These are phyloP conservation scores for Perithous albicinctus DNA, from an alignment of 2,888 invertebrate genomes.

Conservation along the genomic window DNA sequence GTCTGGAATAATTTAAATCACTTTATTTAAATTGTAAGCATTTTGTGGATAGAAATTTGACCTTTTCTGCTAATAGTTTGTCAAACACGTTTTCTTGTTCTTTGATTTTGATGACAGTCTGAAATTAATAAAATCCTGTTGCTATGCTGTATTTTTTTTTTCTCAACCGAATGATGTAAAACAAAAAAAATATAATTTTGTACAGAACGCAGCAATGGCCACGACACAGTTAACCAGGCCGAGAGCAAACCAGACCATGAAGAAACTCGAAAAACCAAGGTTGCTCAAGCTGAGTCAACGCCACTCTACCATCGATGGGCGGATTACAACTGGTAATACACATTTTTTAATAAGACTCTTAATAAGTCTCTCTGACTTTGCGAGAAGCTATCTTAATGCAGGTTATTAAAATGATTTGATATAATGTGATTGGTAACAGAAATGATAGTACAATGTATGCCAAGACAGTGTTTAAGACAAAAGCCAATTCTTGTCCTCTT, in stretches of 20 bases:
- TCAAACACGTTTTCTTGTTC: no score
- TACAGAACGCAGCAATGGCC: constrained; percentile 75
- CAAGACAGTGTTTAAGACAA: no score
- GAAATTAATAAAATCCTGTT: background rate
- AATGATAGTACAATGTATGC: no score
- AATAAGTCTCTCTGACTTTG: background rate
- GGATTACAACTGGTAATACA: constrained; percentile 81
- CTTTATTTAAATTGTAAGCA: background rate
- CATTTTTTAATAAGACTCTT: constrained; percentile 4
- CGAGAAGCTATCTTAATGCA: background rate
- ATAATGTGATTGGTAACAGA: no score
- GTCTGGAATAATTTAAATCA: background rate
- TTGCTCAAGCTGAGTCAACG: constrained; percentile 87
- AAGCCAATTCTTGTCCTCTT: no score
- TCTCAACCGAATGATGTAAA: background rate
- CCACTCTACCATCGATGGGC: constrained; percentile 82
- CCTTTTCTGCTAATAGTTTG: background rate
- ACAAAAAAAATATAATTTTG: background rate
- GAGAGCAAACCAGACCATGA: constrained; percentile 88
- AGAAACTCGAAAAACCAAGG: constrained; percentile 91
- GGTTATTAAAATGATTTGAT: no score
- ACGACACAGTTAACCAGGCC: constrained; percentile 81
- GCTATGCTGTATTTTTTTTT: background rate
- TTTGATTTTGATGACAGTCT: background rate
- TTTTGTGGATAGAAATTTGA: background rate